Evolutionary conservation across 2,888 invertebrate genomes (phyloP), one percentile per base, ranked within the genome.

Genomic region (Eupithecia dodoneata): DNA sequence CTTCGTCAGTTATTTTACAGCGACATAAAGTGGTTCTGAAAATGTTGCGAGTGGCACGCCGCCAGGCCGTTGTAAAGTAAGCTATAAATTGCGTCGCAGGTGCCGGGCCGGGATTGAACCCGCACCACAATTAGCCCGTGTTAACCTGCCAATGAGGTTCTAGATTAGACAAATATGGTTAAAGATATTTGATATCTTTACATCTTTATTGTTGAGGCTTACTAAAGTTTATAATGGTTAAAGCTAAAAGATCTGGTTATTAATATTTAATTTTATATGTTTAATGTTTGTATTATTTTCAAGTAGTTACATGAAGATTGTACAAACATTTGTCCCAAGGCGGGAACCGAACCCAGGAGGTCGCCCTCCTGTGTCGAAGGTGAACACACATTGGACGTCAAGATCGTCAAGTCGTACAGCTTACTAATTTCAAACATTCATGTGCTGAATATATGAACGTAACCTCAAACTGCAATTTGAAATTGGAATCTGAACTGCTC

Each of bases 61-160:
- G 90, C 90, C 90, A 91, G 88, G 83, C 83, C 81, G 84, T 83
- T 91, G 90, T 91, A 89, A 86, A 86, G 87, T 86, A 83, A 86
- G 74, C 87, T 82, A 88, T 90, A 90, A 89, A 89, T 90, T 82
- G 79, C 63, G 87, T 76, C 83, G 85, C 91, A 90, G 90, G 90
- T 90, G 90, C 82, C 71, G 76, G 74, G 76, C 74, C 81, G 82
- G 76, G 77, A 79, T 73, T 76, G 78, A 77, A 79, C 78, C 75
- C 75, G 76, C 78, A 77, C 78, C 41, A 67, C 71, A 78, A 76
- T 76, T 78, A 80, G 74, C 72, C 47, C 45, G 72, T 49, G 71
- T 79, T 76, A 77, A 49, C 49, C 70, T 69, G 76, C 76, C 74
- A 77, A 72, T 74, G 70, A 74, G 71, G 75, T 76, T 76, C 74